phyloP scores from a whole-genome alignment of 1,140 invertebrate genomes.

The Drosophila murphyi region DNA sequence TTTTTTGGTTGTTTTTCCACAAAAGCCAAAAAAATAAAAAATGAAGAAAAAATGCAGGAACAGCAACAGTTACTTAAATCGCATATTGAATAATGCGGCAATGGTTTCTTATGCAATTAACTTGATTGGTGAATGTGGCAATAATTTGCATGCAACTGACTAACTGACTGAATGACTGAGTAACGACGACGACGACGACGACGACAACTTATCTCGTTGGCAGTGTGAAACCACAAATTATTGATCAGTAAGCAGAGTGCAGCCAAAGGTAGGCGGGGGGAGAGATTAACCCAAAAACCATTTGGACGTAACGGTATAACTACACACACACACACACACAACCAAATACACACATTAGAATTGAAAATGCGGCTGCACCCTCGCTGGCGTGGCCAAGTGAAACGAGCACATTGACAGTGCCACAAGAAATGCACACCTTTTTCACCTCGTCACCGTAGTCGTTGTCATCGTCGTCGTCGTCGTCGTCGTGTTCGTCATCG shows the following conservation, averaged over 20 bases:
- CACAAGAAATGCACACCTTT: conserved; percentile 52
- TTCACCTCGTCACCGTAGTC: conserved; percentile 13
- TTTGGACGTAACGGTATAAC: conserved; percentile 64
- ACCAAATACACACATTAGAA: neutral
- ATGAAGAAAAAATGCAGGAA: neutral
- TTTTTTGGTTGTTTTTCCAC: neutral
- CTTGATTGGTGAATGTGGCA: conserved; percentile 54
- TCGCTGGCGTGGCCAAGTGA: conserved; percentile 23
- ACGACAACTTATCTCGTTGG: conserved; percentile 9
- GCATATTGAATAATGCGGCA: conserved; percentile 57
- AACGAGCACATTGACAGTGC: conserved; percentile 54
- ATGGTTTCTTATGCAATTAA: conserved; percentile 70
- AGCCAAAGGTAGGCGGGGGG: neutral
- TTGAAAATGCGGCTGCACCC: neutral
- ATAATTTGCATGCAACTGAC: conserved; percentile 53
- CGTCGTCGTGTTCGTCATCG: neutral
- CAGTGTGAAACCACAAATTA: conserved; percentile 49
- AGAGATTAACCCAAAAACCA: conserved; percentile 50
- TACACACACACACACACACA: conserved; percentile 46
- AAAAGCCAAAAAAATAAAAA: neutral
- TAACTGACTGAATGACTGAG: conserved; percentile 16
- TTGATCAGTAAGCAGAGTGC: conserved; percentile 13
- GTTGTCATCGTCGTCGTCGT: too few relatives aligned
- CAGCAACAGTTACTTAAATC: conserved; percentile 26
- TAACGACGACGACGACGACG: neutral